phyloP scores from a whole-genome alignment of 1,140 invertebrate genomes.

The Calosoma granatense region DNA sequence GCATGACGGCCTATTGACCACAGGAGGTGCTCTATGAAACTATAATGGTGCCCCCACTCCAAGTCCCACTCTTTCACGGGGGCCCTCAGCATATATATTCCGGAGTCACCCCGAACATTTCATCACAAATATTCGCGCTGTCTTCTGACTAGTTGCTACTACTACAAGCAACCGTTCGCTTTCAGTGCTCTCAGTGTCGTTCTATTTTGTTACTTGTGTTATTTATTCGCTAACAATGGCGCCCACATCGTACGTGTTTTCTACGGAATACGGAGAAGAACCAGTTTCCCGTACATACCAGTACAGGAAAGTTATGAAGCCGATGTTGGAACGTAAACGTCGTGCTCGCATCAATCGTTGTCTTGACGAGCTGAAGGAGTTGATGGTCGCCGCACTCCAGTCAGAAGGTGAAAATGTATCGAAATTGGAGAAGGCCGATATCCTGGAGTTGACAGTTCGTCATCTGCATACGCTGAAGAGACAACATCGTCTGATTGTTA shows the following conservation, averaged over 20 bases:
- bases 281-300: slow-evolving; percentile 81
- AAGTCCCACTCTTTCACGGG: not conserved
- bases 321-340: slow-evolving; percentile 88
- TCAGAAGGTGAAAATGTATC: slow-evolving; percentile 81
- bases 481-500: slow-evolving; percentile 52
- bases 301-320: slow-evolving; percentile 91
- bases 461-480: slow-evolving; percentile 76
- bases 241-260: slow-evolving; percentile 26
- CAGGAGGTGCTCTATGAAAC: not conserved
- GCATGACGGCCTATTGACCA: not conserved
- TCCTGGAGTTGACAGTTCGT: slow-evolving; percentile 88
- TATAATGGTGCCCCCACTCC: not conserved
- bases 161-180: not conserved
- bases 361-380: slow-evolving; percentile 82
- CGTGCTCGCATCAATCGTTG: slow-evolving; percentile 90
- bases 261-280: slow-evolving; percentile 33
- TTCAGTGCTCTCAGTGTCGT: not conserved
- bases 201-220: not conserved
- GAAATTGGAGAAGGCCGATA: slow-evolving; percentile 94
- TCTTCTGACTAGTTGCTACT: too few species aligned
- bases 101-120: not conserved
- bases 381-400: slow-evolving; percentile 80
- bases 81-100: not conserved
- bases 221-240: slow-evolving; percentile 21
- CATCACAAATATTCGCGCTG: not conserved